phyloP scores from a whole-genome alignment of 2,888 invertebrate genomes.

The Leucoptera coffeella region DNA sequence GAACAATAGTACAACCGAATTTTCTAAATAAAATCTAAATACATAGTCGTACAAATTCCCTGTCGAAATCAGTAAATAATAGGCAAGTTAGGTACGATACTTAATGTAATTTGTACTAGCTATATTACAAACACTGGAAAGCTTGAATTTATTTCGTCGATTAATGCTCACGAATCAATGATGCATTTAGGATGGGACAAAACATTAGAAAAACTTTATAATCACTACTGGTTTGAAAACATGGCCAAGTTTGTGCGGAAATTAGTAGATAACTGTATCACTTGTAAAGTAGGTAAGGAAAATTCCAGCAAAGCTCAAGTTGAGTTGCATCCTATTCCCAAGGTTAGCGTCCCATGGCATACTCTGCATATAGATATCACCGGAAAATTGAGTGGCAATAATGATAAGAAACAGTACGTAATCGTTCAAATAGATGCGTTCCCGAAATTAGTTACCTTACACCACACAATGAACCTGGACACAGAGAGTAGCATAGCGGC shows the following conservation, averaged over 20 bases:
- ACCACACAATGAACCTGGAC: constrained; percentile 5
- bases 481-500: not conserved
- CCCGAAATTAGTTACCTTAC: constrained; percentile 9
- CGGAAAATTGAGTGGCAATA: constrained; percentile 11
- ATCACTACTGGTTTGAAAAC: not conserved
- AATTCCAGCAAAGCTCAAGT: constrained; percentile 11
- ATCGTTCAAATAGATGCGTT: constrained; percentile 11
- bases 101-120: no score
- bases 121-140: no score
- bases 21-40: no score
- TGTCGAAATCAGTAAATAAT: no score
- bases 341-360: constrained; percentile 12
- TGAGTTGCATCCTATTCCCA: constrained; percentile 14
- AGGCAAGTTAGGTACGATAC: no score
- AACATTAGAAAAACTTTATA: not conserved
- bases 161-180: not conserved
- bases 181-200: constrained; percentile 1
- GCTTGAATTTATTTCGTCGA: no score
- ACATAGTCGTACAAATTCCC: no score
- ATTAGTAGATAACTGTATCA: constrained; percentile 14
- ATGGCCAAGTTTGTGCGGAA: constrained; percentile 5
- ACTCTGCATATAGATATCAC: constrained; percentile 12
- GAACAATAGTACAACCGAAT: no score
- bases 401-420: constrained; percentile 10
- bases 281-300: constrained; percentile 12